Conservation (phyloP, 2,113 vertebrate genomes). For the Zosterops hypoxanthus region DNA sequence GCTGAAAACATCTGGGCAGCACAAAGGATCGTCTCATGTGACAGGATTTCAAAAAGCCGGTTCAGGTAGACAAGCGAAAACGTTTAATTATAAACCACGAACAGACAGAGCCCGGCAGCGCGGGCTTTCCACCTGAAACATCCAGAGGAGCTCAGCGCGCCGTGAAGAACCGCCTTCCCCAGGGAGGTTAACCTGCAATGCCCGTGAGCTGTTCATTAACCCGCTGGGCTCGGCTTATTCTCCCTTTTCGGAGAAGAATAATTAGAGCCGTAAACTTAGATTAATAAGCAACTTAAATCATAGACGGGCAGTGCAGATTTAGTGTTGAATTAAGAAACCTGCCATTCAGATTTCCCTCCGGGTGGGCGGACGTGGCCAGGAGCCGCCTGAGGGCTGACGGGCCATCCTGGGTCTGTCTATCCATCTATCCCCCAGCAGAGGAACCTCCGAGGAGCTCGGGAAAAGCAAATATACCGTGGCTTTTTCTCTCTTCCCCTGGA, state of each 20-base stretch:
- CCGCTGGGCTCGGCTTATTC: conserved; percentile 23
- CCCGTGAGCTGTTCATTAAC: conserved; percentile 74
- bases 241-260: conserved; percentile 35
- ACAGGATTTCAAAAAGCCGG: neutral
- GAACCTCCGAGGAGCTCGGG: neutral
- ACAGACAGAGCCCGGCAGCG: neutral
- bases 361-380: neutral
- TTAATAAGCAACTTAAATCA: conserved; percentile 49
- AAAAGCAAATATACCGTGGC: neutral
- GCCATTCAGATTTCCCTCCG: neutral
- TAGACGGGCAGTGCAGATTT: neutral
- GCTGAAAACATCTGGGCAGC: neutral
- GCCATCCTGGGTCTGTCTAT: neutral
- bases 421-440: neutral
- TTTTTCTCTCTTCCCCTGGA: neutral
- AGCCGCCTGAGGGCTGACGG: neutral
- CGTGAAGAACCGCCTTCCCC: conserved; percentile 23
- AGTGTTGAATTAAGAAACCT: neutral
- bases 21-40: neutral
- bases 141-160: conserved; percentile 13
- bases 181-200: conserved; percentile 25
- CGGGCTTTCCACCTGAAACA: neutral
- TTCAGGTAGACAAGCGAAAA: conserved; percentile 29
- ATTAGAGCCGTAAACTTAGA: conserved; percentile 39
- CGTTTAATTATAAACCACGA: conserved; percentile 62